Evolutionary conservation across 2,113 vertebrate genomes (phyloP).

Genomic region (Scalopus aquaticus): DNA sequence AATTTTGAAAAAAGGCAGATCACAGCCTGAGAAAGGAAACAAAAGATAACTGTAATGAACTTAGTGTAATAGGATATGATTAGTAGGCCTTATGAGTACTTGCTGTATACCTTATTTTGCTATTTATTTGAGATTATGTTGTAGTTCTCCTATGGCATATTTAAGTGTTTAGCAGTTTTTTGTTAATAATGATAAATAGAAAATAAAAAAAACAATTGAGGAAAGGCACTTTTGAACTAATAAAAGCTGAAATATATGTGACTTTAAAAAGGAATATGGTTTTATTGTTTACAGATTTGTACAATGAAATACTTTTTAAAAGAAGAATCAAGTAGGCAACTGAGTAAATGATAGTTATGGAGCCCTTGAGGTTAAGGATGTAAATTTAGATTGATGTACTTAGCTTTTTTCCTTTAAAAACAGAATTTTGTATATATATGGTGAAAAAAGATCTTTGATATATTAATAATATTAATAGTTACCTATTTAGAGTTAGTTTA

Average conservation of each 20-base stretch:
- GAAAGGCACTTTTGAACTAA: background rate
- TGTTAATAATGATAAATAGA: background rate
- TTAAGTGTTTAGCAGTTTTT: background rate
- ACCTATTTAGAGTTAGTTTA: background rate
- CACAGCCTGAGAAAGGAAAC: background rate
- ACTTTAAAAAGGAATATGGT: background rate
- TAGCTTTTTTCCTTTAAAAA: background rate
- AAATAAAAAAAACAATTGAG: background rate
- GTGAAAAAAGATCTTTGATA: background rate
- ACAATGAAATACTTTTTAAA: background rate
- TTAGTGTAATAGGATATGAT: background rate
- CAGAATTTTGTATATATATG: background rate
- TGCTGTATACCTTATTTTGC: background rate
- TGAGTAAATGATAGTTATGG: background rate
- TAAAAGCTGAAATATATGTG: background rate
- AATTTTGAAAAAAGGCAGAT: background rate
- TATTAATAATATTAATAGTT: background rate
- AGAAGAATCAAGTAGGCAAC: background rate
- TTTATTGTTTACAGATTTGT: background rate
- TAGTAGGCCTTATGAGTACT: background rate
- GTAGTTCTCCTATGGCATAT: background rate
- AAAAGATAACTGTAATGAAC: background rate
- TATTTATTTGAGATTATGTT: background rate
- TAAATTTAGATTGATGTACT: background rate
- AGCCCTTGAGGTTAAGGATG: background rate